Evolutionary conservation across 2,888 invertebrate species (phyloP), one percentile per base, ranked within the genome.

Genomic region (Hipparchia semele): DNA sequence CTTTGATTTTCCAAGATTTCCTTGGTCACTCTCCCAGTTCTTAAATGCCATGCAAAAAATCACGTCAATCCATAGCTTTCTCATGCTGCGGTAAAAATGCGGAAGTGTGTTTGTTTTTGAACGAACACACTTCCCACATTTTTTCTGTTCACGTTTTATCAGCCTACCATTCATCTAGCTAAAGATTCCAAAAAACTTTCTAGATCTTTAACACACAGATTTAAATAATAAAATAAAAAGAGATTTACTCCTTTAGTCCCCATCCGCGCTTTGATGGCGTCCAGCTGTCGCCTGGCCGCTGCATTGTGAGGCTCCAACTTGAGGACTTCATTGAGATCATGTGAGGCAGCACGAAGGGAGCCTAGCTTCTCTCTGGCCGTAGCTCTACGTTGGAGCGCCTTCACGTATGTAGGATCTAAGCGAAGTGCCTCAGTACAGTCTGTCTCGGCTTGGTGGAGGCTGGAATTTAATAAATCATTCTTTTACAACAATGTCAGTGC

Each of bases 361-460:
- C 96, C 96, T 0, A 98, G 91, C 6, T 94, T 95, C 81, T 96
- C 96, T 73, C 97, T 95, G 0, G 96, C 98, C 73, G 95, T 95
- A 79, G 97, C 97, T 79, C 99, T 94, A 1, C 99, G 95, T 79
- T 96, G 96, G 76, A 97, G 95, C 0, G 98, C 98, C 90, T 99
- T 99, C 0, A 97, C 96, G 80, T 98, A 98, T 0, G 95, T 95
- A 0, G 95, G 94, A 86, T 99, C 98, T 6, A 98, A 89, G 73
- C 95, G 94, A 2, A 99, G 90, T 0, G 99, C 98, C 71, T 95
- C 94, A 0, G 96, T 96, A 83, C 98, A 98, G 87, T 99, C 99
- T 0, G 95, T 94, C 81, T 97, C 96, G 0, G 97, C 97, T 84
- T 95, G 95, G 77, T 95, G 94, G 64, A 95, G 95, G 75, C 96